Base-by-base conservation (phyloP, 2,797 vertebrate species). In the Rhyacichthys aspro region DNA sequence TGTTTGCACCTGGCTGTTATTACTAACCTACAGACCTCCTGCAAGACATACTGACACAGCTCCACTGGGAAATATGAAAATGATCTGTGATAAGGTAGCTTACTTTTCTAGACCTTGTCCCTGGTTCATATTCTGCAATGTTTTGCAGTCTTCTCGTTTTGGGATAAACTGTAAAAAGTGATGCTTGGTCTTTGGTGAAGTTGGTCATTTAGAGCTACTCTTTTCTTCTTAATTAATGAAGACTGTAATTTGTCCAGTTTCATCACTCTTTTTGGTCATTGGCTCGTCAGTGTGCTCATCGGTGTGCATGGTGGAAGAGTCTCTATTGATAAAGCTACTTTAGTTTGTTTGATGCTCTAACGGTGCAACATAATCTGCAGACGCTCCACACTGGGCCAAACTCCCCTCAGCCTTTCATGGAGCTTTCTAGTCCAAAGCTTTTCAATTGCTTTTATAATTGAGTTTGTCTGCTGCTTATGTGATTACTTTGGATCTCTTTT, bases 381-480 rank as follows among this genome's bases (percentile, higher is more conserved):
- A 70, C 62, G 66, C 81, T 75, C 65, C 34, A 59, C 76, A 55
- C 70, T 76, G 86, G 88, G 87, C 80, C 83, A 68, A 86, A 83
- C 23, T 28, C 75, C 70, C 74, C 85, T 84, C 81, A 83, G 82
- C 85, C 79, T 84, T 83, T 85, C 82, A 82, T 72, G 55, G 63
- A 60, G 78, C 82, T 88, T 87, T 86, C 81, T 83, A 85, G 77
- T 88, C 83, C 81, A 84, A 78, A 87, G 87, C 84, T 68, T 89
- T 89, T 84, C 83, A 78, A 83, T 87, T 81, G 86, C 80, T 87
- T 88, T 88, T 84, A 86, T 90, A 88, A 89, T 88, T 88, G 88
- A 84, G 88, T 88, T 84, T 86, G 85, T 89, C 83, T 89, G 80
- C 79, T 67, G 79, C 85, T 78, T 77, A 69, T 80, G 70, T 79